These are phyloP conservation scores for Okapia johnstoni DNA, from an alignment of 2,113 vertebrate species.

Conservation along the genomic window DNA sequence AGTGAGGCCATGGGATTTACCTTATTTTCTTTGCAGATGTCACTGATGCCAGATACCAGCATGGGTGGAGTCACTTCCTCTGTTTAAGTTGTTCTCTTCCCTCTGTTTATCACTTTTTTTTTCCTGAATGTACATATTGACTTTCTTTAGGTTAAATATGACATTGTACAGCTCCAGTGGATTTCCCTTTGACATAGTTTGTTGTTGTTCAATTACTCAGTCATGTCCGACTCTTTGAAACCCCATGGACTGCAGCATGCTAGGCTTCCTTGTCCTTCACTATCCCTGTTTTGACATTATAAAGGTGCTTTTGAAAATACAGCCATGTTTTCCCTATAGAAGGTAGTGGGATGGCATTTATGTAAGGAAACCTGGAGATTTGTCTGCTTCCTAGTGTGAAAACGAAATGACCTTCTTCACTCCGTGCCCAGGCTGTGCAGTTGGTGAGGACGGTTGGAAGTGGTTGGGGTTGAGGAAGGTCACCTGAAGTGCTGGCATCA, in stretches of 20 bases:
- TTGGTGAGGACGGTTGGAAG: neutral
- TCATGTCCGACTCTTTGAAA: neutral
- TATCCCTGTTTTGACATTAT: neutral
- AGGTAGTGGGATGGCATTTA: neutral
- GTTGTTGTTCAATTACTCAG: neutral
- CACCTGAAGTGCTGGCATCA: neutral
- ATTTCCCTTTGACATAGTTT: neutral
- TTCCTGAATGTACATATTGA: neutral
- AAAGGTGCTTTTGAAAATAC: neutral
- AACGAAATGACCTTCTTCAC: neutral
- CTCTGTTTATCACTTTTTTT: neutral
- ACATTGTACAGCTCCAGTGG: neutral
- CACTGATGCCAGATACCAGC: neutral
- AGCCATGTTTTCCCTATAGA: neutral
- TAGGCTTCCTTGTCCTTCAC: neutral
- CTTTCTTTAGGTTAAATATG: neutral
- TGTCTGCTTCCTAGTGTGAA: neutral
- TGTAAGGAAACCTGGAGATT: neutral
- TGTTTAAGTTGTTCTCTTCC: neutral
- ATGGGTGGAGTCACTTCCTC: neutral
- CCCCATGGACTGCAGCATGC: neutral
- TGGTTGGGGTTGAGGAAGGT: neutral
- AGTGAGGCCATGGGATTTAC: neutral
- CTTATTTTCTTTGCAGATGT: neutral
- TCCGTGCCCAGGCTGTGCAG: neutral